Conservation (phyloP, 2,888 invertebrate genomes). For the Hybos culiciformis region DNA sequence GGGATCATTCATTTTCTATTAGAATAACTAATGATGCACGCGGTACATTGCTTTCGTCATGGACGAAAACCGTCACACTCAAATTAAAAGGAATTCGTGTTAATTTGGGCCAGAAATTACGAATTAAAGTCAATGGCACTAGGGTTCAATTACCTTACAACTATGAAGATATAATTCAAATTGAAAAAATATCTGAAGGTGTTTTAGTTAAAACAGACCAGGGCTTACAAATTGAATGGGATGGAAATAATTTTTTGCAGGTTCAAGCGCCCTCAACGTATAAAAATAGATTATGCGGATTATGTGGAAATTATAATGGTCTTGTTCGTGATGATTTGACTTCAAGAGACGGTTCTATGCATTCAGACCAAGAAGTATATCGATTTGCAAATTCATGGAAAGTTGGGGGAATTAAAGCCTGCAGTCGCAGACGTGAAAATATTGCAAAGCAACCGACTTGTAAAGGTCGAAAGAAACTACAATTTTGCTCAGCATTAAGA, state of each 20-base stretch:
- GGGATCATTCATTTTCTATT: conserved; percentile 64
- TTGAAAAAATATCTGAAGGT: conserved; percentile 47
- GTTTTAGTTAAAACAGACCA: conserved; percentile 54
- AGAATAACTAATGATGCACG: conserved; percentile 81
- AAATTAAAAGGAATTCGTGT: conserved; percentile 62
- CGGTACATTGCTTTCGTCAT: conserved; percentile 67
- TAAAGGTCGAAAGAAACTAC: conserved; percentile 38
- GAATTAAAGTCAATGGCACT: conserved; percentile 74
- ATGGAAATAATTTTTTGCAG: conserved; percentile 84
- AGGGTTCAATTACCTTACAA: conserved; percentile 57
- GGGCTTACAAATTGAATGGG: conserved; percentile 81
- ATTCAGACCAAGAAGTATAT: conserved; percentile 46
- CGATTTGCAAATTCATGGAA: conserved; percentile 84
- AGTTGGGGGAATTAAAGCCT: conserved; percentile 65
- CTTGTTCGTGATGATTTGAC: conserved; percentile 72
- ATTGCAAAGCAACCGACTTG: conserved; percentile 37
- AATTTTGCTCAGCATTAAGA: conserved; percentile 41
- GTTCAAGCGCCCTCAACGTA: conserved; percentile 60
- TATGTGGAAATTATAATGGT: conserved; percentile 91
- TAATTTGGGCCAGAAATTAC: conserved; percentile 72
- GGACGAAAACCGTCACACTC: conserved; percentile 78
- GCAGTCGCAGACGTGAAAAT: conserved; percentile 43
- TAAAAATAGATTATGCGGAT: conserved; percentile 68
- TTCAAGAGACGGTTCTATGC: conserved; percentile 50
- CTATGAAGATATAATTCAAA: conserved; percentile 41